Evolutionary conservation across 2,113 vertebrate genomes (phyloP).

Genomic region (Osmerus mordax): DNA sequence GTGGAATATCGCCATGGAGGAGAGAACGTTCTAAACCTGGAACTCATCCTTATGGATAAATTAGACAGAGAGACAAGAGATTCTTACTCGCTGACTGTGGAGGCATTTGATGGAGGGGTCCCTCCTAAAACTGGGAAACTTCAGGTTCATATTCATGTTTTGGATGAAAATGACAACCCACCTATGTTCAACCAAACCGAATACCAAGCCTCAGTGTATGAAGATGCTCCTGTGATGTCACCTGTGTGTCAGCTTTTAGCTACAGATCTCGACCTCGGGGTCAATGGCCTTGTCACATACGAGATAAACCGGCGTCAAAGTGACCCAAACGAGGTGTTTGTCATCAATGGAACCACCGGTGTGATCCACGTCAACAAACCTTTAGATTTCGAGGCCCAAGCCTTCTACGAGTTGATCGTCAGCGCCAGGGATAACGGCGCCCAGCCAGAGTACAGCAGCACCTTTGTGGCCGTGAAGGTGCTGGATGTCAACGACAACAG

Average conservation of each 20-base stretch:
- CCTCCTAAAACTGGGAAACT: constrained; percentile 75
- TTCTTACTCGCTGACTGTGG: constrained; percentile 74
- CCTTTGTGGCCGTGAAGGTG: constrained; percentile 77
- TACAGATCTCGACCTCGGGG: constrained; percentile 79
- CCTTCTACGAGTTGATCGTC: constrained; percentile 80
- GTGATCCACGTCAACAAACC: constrained; percentile 73
- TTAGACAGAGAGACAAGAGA: constrained; percentile 79
- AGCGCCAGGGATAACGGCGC: constrained; percentile 79
- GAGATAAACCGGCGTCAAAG: constrained; percentile 75
- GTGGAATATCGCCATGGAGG: constrained; percentile 55
- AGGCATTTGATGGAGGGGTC: constrained; percentile 85
- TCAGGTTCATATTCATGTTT: constrained; percentile 71
- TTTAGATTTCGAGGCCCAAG: constrained; percentile 80
- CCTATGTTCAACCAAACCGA: constrained; percentile 80
- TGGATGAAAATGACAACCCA: constrained; percentile 91
- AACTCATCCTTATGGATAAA: constrained; percentile 74
- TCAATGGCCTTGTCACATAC: constrained; percentile 79
- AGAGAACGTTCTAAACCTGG: constrained; percentile 54
- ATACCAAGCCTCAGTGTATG: constrained; percentile 74
- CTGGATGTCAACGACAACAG: constrained; percentile 88
- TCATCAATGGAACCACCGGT: constrained; percentile 77
- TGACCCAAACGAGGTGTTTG: constrained; percentile 68
- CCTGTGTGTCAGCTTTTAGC: constrained; percentile 80
- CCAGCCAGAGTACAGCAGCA: constrained; percentile 80
- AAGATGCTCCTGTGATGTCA: constrained; percentile 71